phyloP scores from a whole-genome alignment of 2,797 vertebrate genomes.

The Pantherophis vulpinus region DNA sequence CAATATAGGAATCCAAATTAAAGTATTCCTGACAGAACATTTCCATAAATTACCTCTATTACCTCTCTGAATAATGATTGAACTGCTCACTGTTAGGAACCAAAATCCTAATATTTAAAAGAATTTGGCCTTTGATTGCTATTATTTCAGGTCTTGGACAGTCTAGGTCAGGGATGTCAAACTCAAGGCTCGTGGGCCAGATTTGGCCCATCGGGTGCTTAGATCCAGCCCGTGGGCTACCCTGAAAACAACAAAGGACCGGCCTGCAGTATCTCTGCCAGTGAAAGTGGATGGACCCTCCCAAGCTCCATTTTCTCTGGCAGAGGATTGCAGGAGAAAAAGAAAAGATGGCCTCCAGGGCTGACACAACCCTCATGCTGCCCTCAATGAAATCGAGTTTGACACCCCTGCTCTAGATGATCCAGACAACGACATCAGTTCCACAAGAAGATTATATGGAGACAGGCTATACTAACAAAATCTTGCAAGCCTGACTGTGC shows the following conservation, averaged over 20 bases:
- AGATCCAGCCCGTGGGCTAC: neutral
- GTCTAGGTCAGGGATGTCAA: neutral
- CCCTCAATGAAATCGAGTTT: too few species aligned
- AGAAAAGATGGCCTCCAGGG: too few species aligned
- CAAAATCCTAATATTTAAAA: neutral
- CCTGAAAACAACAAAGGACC: too few species aligned
- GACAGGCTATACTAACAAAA: neutral
- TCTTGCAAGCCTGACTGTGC: neutral
- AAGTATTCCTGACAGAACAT: neutral
- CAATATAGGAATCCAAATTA: neutral
- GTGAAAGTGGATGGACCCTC: too few species aligned
- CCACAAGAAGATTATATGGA: neutral
- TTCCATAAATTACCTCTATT: neutral
- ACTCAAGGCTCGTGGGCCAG: too few species aligned
- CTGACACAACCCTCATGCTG: too few species aligned
- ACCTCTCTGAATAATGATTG: neutral
- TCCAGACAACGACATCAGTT: neutral
- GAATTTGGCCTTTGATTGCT: neutral
- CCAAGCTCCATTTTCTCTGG: too few species aligned
- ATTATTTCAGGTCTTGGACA: neutral
- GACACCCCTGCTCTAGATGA: neutral
- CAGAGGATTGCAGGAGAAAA: too few species aligned
- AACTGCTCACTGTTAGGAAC: neutral
- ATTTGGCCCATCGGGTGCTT: too few species aligned
- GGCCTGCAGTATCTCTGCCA: too few species aligned